Conservation (phyloP, 1,140 invertebrate genomes). For the Alviniconcha marisindica region DNA sequence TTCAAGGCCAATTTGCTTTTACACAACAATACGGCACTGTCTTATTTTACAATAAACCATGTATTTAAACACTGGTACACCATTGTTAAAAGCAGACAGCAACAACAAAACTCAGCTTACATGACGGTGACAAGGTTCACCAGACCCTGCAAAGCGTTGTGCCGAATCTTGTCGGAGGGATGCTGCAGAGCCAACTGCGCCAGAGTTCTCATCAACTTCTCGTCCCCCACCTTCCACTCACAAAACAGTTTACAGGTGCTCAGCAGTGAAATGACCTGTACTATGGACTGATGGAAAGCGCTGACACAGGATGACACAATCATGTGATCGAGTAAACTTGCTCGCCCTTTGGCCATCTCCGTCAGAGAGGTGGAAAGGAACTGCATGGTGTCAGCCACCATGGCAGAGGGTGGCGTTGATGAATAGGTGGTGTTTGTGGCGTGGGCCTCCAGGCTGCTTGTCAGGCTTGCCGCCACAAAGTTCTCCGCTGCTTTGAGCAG, state of each 20-base stretch:
- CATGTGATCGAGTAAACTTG: background rate
- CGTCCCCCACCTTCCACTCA: constrained; percentile 16
- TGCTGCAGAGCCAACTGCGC: constrained; percentile 14
- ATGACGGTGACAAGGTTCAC: background rate
- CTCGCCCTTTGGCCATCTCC: background rate
- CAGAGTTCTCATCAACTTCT: background rate
- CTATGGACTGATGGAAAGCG: background rate
- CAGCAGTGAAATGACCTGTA: background rate
- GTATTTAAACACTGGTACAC: too few relatives aligned
- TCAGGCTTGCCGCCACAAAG: background rate
- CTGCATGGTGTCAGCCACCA: background rate
- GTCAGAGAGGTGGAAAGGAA: background rate
- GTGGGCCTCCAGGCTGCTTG: background rate
- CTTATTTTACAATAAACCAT: too few relatives aligned
- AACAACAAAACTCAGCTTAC: constrained; percentile 15
- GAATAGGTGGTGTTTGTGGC: background rate
- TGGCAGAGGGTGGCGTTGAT: background rate
- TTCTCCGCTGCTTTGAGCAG: constrained; percentile 24
- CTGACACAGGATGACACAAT: background rate
- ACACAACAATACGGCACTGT: too few relatives aligned
- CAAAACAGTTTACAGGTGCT: background rate
- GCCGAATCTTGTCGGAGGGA: constrained; percentile 9
- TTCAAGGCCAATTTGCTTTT: too few relatives aligned
- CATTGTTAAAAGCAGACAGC: too few relatives aligned
- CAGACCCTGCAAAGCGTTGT: background rate